A percentile compares a stretch with the other conserved stretches of the same genome.
These are phyloP conservation scores for Macrophya alboannulata DNA, from an alignment of 2,888 invertebrate genomes.

Conservation along the genomic window DNA sequence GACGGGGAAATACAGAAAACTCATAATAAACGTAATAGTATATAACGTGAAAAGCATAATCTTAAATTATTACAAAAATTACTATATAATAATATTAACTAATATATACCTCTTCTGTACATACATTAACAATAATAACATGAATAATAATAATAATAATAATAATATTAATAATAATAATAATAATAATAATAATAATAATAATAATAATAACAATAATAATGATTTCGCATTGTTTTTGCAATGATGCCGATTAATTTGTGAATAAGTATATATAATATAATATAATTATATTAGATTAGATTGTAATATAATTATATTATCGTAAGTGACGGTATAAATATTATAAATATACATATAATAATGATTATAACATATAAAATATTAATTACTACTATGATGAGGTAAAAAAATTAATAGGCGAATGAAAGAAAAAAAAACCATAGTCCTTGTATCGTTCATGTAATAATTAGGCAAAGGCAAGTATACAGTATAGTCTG, in stretches of 20 bases:
- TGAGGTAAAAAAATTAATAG: conserved; percentile 11
- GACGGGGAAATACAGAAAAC: background rate
- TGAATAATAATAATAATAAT: conserved; percentile 62
- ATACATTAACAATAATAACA: conserved; percentile 72
- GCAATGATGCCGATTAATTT: conserved; percentile 65
- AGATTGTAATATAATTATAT: conserved; percentile 67
- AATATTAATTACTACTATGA: conserved; percentile 40
- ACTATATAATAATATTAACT: conserved; percentile 69
- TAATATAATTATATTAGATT: conserved; percentile 68
- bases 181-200: conserved; percentile 61
- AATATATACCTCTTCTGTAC: conserved; percentile 75
- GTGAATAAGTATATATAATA: conserved; percentile 67
- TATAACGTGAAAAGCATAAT: conserved; percentile 29
- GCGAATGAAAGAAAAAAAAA: conserved; percentile 51
- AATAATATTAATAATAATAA: conserved; percentile 40
- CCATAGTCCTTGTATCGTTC: conserved; percentile 58
- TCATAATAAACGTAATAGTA: conserved; percentile 33
- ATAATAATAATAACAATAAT: conserved; percentile 24
- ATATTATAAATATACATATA: conserved; percentile 71
- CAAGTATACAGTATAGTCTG: conserved; percentile 53
- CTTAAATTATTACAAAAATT: conserved; percentile 46
- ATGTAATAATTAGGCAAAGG: conserved; percentile 59
- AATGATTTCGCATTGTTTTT: conserved; percentile 43
- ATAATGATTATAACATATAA: conserved; percentile 57
- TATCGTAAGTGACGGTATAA: conserved; percentile 67